These are phyloP conservation scores for Ladona fulva DNA, from an alignment of 1,140 invertebrate genomes.

Conservation along the genomic window DNA sequence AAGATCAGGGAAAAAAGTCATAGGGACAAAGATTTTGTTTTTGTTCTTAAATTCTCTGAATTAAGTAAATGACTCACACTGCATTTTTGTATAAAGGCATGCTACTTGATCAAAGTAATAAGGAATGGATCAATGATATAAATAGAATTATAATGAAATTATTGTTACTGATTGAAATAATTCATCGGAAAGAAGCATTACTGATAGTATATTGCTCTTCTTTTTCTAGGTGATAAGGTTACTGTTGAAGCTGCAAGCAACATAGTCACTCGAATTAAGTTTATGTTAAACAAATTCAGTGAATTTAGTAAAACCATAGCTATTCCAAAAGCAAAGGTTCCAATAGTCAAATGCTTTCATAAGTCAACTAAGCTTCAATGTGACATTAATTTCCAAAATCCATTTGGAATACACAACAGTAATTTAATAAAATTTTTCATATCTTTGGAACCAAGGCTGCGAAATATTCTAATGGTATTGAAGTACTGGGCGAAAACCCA, in stretches of 20 bases:
- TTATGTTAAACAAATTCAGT: slow-evolving; percentile 20
- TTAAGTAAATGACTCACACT: not conserved
- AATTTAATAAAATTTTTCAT: slow-evolving; percentile 48
- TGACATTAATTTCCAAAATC: slow-evolving; percentile 59
- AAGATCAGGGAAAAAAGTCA: too few species aligned
- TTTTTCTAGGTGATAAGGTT: too few species aligned
- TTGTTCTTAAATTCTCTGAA: not conserved
- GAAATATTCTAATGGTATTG: slow-evolving; percentile 48
- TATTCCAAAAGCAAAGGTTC: slow-evolving; percentile 56
- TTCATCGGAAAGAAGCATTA: too few species aligned
- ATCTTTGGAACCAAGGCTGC: slow-evolving; percentile 43
- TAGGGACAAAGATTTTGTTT: too few species aligned
- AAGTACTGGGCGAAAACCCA: slow-evolving; percentile 58
- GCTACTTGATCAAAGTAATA: too few species aligned
- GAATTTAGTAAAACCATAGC: slow-evolving; percentile 45
- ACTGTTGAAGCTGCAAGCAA: too few species aligned
- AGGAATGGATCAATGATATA: too few species aligned
- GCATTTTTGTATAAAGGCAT: not conserved
- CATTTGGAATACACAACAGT: slow-evolving; percentile 52
- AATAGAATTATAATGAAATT: too few species aligned
- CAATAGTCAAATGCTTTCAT: slow-evolving; percentile 60
- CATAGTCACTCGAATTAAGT: too few species aligned
- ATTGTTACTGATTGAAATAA: too few species aligned
- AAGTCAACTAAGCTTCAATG: slow-evolving; percentile 44
- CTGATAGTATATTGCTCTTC: too few species aligned